These are phyloP conservation scores for Erinaceus europaeus DNA, from an alignment of 2,113 vertebrate species.

Conservation along the genomic window DNA sequence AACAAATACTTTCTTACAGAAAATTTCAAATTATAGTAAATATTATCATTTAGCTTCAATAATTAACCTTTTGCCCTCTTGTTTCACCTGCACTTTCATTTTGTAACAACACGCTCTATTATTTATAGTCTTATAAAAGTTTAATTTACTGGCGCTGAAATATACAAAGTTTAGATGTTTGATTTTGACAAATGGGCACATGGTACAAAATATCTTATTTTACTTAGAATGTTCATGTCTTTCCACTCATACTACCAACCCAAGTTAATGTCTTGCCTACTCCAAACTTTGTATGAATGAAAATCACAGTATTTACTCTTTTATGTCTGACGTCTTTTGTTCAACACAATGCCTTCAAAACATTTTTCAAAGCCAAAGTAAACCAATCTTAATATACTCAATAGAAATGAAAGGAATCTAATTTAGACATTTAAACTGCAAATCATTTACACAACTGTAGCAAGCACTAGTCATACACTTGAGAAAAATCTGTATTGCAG, in stretches of 20 bases:
- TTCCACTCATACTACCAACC: not conserved
- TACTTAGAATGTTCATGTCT: not conserved
- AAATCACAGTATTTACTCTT: not conserved
- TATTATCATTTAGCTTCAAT: not conserved
- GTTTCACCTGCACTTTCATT: not conserved
- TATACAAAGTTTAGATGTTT: not conserved
- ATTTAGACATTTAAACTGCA: not conserved
- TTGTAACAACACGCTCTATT: not conserved
- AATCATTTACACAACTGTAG: not conserved
- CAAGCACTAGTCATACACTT: not conserved
- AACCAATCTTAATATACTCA: constrained; percentile 8
- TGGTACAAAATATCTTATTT: not conserved
- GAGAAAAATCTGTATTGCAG: not conserved
- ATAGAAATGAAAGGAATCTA: not conserved
- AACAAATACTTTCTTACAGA: not conserved
- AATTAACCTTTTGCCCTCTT: not conserved
- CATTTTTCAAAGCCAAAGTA: constrained; percentile 42
- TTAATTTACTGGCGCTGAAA: constrained; percentile 9
- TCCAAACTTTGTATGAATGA: not conserved
- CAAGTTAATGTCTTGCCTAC: not conserved
- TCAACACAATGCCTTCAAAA: constrained; percentile 35
- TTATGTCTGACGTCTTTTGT: too few relatives aligned
- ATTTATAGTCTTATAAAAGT: not conserved
- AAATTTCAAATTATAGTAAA: constrained; percentile 42
- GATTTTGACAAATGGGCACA: not conserved